A percentile compares a stretch with the other conserved stretches of the same genome.
These are phyloP conservation scores for Pegea sp. DNA, from an alignment of 23 tunicate genomes.

Conservation along the genomic window DNA sequence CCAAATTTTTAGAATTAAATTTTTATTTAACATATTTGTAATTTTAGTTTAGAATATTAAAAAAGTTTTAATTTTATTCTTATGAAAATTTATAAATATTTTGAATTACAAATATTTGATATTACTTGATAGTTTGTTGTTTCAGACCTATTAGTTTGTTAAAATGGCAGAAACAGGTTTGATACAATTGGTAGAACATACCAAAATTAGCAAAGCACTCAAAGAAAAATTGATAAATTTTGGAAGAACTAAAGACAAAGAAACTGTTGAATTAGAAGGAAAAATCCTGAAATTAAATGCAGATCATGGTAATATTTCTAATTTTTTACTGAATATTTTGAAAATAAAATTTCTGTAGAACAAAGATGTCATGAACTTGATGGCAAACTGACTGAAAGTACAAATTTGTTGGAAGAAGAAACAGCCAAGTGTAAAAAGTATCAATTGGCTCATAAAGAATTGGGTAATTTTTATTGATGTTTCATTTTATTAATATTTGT, in stretches of 20 bases:
- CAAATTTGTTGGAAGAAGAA: conserved; percentile 36
- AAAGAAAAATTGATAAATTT: not conserved
- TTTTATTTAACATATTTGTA: too few relatives aligned
- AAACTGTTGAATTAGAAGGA: not conserved
- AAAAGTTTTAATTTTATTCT: too few relatives aligned
- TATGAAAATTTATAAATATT: too few relatives aligned
- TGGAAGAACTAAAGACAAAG: not conserved
- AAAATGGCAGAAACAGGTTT: not conserved
- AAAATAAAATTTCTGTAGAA: conserved; percentile 22
- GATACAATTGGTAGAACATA: not conserved
- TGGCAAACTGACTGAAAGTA: conserved; percentile 55
- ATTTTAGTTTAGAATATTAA: too few relatives aligned
- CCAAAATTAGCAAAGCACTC: not conserved
- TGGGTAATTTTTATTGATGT: conserved; percentile 12
- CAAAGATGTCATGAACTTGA: conserved; percentile 83
- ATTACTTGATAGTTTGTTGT: too few relatives aligned
- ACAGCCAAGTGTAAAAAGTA: conserved; percentile 20
- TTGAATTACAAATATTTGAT: too few relatives aligned
- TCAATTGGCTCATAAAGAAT: conserved; percentile 14
- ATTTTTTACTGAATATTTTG: too few relatives aligned
- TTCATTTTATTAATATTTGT: not conserved
- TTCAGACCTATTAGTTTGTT: not conserved
- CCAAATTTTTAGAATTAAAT: too few relatives aligned
- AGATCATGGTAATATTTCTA: conserved; percentile 1
- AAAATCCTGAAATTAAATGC: not conserved